Evolutionary conservation across 2,888 invertebrate genomes (phyloP).

Genomic region (Elysia crispata): DNA sequence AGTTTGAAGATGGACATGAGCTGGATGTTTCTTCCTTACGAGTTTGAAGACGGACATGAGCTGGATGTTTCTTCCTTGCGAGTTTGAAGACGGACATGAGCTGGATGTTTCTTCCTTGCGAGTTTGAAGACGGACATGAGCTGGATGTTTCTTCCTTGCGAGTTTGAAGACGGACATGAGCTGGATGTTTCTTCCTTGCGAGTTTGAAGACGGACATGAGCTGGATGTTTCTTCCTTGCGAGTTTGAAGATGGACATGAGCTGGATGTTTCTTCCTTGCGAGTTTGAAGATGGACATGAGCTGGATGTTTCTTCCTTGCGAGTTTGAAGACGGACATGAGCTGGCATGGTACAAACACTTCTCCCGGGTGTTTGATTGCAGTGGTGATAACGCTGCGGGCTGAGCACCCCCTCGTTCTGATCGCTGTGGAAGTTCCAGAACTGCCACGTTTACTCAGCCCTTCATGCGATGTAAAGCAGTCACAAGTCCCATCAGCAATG

Average conservation of each 20-base stretch:
- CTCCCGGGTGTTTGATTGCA: background rate
- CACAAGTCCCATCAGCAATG: constrained; percentile 11
- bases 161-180: background rate
- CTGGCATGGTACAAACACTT: background rate
- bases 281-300: background rate
- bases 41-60: background rate
- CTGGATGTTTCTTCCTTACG: constrained; percentile 7
- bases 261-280: constrained; percentile 12
- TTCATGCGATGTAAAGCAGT: constrained; percentile 27
- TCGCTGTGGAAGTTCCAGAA: constrained; percentile 4
- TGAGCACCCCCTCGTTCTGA: background rate
- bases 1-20: background rate
- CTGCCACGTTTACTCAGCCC: constrained; percentile 17
- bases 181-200: constrained; percentile 12
- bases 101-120: constrained; percentile 12
- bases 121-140: background rate
- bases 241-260: background rate
- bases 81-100: background rate
- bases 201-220: background rate
- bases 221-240: constrained; percentile 12
- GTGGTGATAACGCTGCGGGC: background rate
- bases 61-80: constrained; percentile 12
- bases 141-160: constrained; percentile 12
- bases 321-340: constrained; percentile 9
- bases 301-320: constrained; percentile 12